phyloP scores from a whole-genome alignment of 1,140 invertebrate species.

The Chelonus insularis region DNA sequence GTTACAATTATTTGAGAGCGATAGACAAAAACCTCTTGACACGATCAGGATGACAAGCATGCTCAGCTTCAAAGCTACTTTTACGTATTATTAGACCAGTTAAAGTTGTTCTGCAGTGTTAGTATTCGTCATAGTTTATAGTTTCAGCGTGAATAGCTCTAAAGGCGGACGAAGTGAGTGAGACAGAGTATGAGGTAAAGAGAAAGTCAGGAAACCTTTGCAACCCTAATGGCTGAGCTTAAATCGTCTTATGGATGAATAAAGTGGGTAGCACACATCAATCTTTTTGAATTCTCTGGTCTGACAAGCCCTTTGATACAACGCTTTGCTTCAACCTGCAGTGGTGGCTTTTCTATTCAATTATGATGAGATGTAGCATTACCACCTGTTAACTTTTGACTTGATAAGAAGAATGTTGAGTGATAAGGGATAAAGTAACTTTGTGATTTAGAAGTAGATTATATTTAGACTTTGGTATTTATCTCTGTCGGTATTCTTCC shows the following conservation, averaged over 20 bases:
- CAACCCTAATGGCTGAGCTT: background rate
- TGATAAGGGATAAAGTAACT: too few relatives aligned
- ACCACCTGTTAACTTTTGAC: constrained; percentile 18
- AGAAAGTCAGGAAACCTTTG: background rate
- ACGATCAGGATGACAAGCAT: background rate
- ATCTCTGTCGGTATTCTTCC: too few relatives aligned
- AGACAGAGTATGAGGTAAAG: background rate
- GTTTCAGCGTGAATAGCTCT: background rate
- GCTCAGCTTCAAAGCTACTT: background rate
- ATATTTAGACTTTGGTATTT: background rate
- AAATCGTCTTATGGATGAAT: background rate
- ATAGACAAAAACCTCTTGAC: background rate
- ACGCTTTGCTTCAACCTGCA: background rate
- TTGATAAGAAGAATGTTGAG: background rate
- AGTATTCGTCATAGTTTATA: background rate
- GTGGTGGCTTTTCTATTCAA: background rate
- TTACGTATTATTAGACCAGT: constrained; percentile 12
- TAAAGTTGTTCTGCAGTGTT: background rate
- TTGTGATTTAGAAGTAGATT: too few relatives aligned
- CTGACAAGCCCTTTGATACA: background rate
- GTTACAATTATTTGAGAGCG: background rate
- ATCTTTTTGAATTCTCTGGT: constrained; percentile 2
- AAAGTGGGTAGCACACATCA: background rate
- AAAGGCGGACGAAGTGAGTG: background rate
- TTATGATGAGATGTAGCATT: background rate